phyloP scores from a whole-genome alignment of 2,113 vertebrate species.

The Triplophysa dalaica region DNA sequence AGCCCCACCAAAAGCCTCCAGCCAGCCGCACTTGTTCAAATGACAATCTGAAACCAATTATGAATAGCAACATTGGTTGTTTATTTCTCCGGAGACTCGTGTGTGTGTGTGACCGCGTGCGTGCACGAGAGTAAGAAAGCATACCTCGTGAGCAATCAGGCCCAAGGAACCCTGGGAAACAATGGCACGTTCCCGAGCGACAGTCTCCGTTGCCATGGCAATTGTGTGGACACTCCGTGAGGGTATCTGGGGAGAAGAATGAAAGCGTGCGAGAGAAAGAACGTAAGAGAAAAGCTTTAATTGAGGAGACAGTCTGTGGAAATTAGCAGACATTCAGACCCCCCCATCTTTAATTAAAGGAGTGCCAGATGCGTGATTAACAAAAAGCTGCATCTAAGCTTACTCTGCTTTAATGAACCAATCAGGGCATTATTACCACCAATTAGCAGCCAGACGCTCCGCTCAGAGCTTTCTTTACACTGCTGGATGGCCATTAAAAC shows the following conservation, averaged over 20 bases:
- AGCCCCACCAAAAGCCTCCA: conserved; percentile 32
- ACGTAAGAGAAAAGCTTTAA: conserved; percentile 46
- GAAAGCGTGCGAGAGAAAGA: conserved; percentile 18
- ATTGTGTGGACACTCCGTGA: conserved; percentile 97
- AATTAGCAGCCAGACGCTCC: conserved; percentile 53
- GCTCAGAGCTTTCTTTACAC: conserved; percentile 21
- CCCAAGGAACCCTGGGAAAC: conserved; percentile 96
- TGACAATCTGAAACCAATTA: conserved; percentile 58
- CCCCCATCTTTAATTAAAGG: conserved; percentile 59
- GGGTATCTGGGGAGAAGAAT: conserved; percentile 82
- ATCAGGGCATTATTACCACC: conserved; percentile 59
- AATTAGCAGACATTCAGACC: conserved; percentile 44
- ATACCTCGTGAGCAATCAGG: conserved; percentile 97
- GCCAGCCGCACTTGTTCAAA: conserved; percentile 44
- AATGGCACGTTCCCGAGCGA: conserved; percentile 96
- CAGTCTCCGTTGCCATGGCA: conserved; percentile 99
- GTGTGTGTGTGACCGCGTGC: conserved; percentile 32
- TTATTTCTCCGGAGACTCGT: conserved; percentile 24
- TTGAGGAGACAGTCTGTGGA: conserved; percentile 55
- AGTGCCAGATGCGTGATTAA: conserved; percentile 59
- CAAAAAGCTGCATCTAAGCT: conserved; percentile 42
- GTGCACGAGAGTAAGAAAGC: conserved; percentile 30
- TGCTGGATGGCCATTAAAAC: conserved; percentile 32
- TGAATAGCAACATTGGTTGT: conserved; percentile 10
- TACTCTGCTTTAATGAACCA: conserved; percentile 58